A percentile compares a stretch with the other conserved stretches of the same genome.
These are phyloP conservation scores for Meloe dianella DNA, from an alignment of 2,888 invertebrate genomes.

Conservation along the genomic window DNA sequence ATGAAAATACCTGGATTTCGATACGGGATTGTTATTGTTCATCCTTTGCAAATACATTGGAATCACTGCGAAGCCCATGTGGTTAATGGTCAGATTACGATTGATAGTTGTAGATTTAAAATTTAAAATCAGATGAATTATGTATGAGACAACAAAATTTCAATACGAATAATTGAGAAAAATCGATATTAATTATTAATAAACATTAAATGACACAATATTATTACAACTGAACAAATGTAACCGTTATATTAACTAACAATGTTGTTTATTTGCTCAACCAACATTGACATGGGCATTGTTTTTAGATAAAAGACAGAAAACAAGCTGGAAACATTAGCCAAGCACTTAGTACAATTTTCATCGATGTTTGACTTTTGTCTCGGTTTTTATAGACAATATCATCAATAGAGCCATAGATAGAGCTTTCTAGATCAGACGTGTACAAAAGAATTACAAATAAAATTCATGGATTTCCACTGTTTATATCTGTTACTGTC, in stretches of 20 bases:
- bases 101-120: neutral
- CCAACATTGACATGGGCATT: neutral
- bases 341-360: neutral
- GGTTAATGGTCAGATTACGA: neutral
- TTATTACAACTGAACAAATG: neutral
- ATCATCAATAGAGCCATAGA: too few relatives aligned
- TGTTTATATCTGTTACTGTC: neutral
- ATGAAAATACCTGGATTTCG: slow-evolving; percentile 1
- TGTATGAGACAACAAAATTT: neutral
- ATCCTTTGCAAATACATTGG: neutral
- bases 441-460: too few relatives aligned
- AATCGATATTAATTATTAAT: neutral
- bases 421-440: too few relatives aligned
- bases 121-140: neutral
- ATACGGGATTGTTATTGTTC: neutral
- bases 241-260: neutral
- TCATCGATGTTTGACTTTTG: neutral
- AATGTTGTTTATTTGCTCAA: neutral
- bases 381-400: neutral
- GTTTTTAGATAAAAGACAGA: neutral
- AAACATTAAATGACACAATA: too few relatives aligned
- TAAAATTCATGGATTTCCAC: too few relatives aligned
- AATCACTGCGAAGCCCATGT: neutral
- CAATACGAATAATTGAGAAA: neutral
- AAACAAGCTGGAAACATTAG: neutral